Evolutionary conservation across 2,113 vertebrate genomes (phyloP).

Genomic region (Thamnophis sirtalis): DNA sequence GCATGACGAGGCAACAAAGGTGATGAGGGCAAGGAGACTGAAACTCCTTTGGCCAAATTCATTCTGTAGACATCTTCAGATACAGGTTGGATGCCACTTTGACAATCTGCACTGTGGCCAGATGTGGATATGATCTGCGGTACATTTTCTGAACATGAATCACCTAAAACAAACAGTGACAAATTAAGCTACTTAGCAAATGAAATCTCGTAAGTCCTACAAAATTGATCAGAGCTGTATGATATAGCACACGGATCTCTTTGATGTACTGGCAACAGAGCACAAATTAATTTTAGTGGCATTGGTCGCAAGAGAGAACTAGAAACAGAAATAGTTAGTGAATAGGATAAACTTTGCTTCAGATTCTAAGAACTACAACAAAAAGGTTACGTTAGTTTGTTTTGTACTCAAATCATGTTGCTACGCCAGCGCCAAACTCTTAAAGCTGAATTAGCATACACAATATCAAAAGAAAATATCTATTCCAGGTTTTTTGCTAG

Average conservation of each 20-base stretch:
- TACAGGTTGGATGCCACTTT: conserved; percentile 50
- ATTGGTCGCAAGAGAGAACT: not conserved
- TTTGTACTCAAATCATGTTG: not conserved
- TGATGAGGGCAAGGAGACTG: conserved; percentile 95
- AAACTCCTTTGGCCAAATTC: conserved; percentile 85
- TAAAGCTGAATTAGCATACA: not conserved
- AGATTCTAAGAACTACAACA: not conserved
- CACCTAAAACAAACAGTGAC: conserved; percentile 68
- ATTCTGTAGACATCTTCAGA: conserved; percentile 77
- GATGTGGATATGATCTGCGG: conserved; percentile 62
- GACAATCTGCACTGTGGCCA: conserved; percentile 62
- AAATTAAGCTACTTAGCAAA: not conserved
- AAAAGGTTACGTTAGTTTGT: not conserved
- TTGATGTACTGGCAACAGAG: not conserved
- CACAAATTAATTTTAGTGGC: not conserved
- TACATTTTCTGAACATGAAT: conserved; percentile 71
- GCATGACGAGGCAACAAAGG: conserved; percentile 91
- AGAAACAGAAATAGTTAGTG: not conserved
- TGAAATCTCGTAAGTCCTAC: not conserved
- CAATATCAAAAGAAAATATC: not conserved
- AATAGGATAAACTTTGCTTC: not conserved
- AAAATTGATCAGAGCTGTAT: not conserved
- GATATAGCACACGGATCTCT: not conserved
- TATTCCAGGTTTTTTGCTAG: not conserved
- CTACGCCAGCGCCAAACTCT: not conserved